These are phyloP conservation scores for Sebastes jordani DNA, from an alignment of 2,797 vertebrate species.

Conservation along the genomic window DNA sequence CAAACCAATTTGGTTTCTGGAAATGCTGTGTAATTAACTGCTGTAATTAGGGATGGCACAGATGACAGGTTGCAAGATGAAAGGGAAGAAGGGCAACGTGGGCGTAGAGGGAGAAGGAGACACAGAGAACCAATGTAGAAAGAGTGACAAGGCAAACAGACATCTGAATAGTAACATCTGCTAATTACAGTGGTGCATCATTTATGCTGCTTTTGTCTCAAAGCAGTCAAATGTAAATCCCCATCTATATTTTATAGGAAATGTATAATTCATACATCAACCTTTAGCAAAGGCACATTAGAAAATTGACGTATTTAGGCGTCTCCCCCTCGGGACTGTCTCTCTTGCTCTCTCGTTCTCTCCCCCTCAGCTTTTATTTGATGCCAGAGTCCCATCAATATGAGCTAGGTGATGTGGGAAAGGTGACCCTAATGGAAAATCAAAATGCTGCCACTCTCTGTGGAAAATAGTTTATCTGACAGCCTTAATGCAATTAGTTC, in stretches of 20 bases:
- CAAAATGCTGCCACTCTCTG: constrained; percentile 26
- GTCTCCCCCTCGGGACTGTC: neutral
- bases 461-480: constrained; percentile 20
- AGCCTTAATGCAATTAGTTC: constrained; percentile 37
- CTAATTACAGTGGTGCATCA: neutral
- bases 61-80: constrained; percentile 56
- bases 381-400: constrained; percentile 37
- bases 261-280: constrained; percentile 16
- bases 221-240: neutral
- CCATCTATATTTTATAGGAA: constrained; percentile 17
- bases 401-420: constrained; percentile 19
- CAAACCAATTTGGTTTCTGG: constrained; percentile 62
- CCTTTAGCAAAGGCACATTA: constrained; percentile 6
- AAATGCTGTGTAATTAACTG: constrained; percentile 70
- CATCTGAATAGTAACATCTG: constrained; percentile 11
- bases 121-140: neutral
- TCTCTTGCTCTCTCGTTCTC: neutral
- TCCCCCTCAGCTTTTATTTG: constrained; percentile 17
- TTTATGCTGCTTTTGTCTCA: constrained; percentile 3
- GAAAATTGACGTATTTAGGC: constrained; percentile 10
- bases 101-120: constrained; percentile 2
- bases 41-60: constrained; percentile 63
- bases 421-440: constrained; percentile 63
- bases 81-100: constrained; percentile 26
- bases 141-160: neutral